Conservation (phyloP, 2,113 vertebrate species). For the Psephotus haematonotus region DNA sequence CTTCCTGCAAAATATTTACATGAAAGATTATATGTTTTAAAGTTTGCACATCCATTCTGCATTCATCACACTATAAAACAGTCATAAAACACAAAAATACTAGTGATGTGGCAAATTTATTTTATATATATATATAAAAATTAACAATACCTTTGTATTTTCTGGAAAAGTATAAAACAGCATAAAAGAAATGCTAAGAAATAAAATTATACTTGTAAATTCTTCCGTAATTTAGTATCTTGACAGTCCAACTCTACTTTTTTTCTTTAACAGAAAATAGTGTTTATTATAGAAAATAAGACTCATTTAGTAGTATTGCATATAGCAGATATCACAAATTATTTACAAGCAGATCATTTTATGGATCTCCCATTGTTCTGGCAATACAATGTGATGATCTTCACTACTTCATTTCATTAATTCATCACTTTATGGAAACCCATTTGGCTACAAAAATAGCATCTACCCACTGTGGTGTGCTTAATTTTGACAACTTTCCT, state of each 20-base stretch:
- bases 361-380: conserved; percentile 59
- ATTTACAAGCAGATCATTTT: conserved; percentile 57
- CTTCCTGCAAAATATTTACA: conserved; percentile 70
- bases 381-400: conserved; percentile 31
- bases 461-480: conserved; percentile 36
- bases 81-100: conserved; percentile 60
- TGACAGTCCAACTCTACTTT: conserved; percentile 39
- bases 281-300: conserved; percentile 54
- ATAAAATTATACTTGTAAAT: conserved; percentile 57
- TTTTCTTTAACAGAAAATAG: conserved; percentile 33
- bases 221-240: conserved; percentile 64
- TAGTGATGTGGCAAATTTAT: conserved; percentile 14
- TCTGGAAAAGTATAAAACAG: neutral
- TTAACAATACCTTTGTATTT: conserved; percentile 31
- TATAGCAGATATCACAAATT: conserved; percentile 32
- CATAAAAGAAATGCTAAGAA: conserved; percentile 34
- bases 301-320: conserved; percentile 2
- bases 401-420: conserved; percentile 53
- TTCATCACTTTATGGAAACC: conserved; percentile 47
- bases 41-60: conserved; percentile 42
- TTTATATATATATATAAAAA: neutral
- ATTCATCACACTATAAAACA: conserved; percentile 57
- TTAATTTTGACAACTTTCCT: conserved; percentile 58
- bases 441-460: conserved; percentile 34
- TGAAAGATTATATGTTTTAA: conserved; percentile 55